A percentile compares a stretch with the other conserved stretches of the same genome.
phyloP scores from a whole-genome alignment of 2,797 vertebrate species.

The Pagetopsis macropterus region DNA sequence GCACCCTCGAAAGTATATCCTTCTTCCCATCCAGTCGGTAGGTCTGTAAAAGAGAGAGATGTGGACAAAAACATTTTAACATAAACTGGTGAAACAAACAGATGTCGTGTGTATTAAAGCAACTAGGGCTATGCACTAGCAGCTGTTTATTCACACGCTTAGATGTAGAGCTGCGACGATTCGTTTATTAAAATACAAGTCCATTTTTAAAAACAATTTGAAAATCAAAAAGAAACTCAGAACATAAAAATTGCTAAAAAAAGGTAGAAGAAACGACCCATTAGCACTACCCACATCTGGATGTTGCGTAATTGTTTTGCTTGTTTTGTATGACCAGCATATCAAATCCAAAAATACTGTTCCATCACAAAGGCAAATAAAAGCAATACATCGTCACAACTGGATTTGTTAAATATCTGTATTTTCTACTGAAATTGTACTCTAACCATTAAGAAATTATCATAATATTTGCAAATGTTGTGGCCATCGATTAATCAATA shows the following conservation, averaged over 20 bases:
- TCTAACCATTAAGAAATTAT: neutral
- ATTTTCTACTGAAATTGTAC: neutral
- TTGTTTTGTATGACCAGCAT: neutral
- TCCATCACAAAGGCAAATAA: neutral
- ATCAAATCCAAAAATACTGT: neutral
- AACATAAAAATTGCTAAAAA: neutral
- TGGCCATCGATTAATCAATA: neutral
- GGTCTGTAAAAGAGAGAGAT: constrained; percentile 80
- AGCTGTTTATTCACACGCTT: constrained; percentile 26
- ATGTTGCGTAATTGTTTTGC: neutral
- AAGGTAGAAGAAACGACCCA: neutral
- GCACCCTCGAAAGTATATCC: constrained; percentile 98
- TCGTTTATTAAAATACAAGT: neutral
- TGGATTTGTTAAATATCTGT: neutral
- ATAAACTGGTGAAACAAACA: constrained; percentile 45
- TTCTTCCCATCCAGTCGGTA: constrained; percentile 99
- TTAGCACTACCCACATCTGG: neutral
- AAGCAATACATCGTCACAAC: neutral
- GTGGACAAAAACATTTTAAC: constrained; percentile 62
- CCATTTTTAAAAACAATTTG: neutral
- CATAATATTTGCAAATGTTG: neutral
- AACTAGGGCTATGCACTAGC: neutral
- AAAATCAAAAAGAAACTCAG: neutral
- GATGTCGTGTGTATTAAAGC: constrained; percentile 23
- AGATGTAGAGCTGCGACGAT: neutral